Evolutionary conservation across 2,797 vertebrate species (phyloP).

Genomic region (Arrhamphus sclerolepis): DNA sequence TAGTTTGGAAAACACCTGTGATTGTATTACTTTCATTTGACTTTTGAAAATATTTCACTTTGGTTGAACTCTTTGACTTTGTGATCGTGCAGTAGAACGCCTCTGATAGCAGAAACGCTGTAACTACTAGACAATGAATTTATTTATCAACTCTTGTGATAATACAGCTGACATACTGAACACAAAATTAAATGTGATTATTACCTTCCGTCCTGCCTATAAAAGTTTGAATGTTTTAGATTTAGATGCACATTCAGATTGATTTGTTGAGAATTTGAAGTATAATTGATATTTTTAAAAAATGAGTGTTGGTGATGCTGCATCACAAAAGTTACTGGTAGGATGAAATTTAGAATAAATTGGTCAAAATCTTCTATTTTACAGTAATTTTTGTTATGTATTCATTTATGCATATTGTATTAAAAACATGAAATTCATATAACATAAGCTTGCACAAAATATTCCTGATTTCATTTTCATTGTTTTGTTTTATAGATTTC

Average conservation of each 20-base stretch:
- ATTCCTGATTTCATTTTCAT: not conserved
- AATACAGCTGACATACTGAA: not conserved
- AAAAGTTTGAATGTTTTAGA: too few species aligned
- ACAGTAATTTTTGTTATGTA: not conserved
- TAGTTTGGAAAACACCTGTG: constrained; percentile 33
- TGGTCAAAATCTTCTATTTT: not conserved
- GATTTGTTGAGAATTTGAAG: too few species aligned
- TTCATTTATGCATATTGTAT: not conserved
- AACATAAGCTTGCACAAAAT: too few species aligned
- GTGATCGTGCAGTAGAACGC: not conserved
- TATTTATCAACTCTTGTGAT: too few species aligned
- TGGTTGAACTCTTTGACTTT: constrained; percentile 48
- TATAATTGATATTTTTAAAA: too few species aligned
- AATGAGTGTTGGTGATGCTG: too few species aligned
- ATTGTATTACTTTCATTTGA: constrained; percentile 43
- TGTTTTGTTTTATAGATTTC: not conserved
- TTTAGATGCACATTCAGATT: too few species aligned
- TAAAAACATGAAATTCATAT: not conserved
- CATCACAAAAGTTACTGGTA: not conserved
- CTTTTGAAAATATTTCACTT: constrained; percentile 46
- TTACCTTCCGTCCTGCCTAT: too few species aligned
- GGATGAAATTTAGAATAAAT: not conserved
- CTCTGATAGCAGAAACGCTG: not conserved
- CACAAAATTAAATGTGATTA: not conserved
- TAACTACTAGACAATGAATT: not conserved